Base-by-base conservation (phyloP, 2,888 invertebrate species). In the Emmelina monodactyla region DNA sequence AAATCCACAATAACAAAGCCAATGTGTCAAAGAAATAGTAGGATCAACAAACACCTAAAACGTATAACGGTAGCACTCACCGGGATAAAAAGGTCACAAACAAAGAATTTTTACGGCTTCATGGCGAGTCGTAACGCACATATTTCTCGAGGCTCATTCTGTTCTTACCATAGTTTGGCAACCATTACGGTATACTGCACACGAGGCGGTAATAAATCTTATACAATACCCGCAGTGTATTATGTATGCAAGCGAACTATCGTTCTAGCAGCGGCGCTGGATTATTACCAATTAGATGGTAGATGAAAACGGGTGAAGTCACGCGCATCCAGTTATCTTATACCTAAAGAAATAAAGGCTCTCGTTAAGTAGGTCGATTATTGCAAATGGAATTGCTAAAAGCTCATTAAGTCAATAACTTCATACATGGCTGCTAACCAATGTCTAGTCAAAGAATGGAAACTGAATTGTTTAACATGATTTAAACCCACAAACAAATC, bases 121-220 rank as follows among this genome's bases (percentile, higher is more conserved):
- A 50, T 51, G 47, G 50, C 47, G 56, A 53, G 50, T 50, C 51
- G 46, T 46, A 46, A 51, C 50, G 14, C 30, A 15, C 1, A 31
- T 16, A 16, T 31, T 16, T 15, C 19, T 31, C 19, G 12, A 12
- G 28, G 15, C 11, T 30, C 30, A 14, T 10, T 29, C 14, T 14
- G 50, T 58, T 54, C 50, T 52, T 52, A 49, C 49, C 48, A 53
- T 58, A 62, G 51, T 62, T 67, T 52, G 59, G 58, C 60, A 58
- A 55, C 58, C 58, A 66, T 66, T 67, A 62, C 51, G 47, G 61
- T 58, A 65, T 67, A 69, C 61, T 58, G 58, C 53, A 52, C 64
- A 64, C 66, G 67, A 55, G 53, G 50, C 47, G 46, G 47, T 59
- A 49, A 67, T 72, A 70, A 70, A 73, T 72, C 67, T 59, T 52